Conservation (phyloP, 1,140 invertebrate species). For the Acromyrmex charruanus region DNA sequence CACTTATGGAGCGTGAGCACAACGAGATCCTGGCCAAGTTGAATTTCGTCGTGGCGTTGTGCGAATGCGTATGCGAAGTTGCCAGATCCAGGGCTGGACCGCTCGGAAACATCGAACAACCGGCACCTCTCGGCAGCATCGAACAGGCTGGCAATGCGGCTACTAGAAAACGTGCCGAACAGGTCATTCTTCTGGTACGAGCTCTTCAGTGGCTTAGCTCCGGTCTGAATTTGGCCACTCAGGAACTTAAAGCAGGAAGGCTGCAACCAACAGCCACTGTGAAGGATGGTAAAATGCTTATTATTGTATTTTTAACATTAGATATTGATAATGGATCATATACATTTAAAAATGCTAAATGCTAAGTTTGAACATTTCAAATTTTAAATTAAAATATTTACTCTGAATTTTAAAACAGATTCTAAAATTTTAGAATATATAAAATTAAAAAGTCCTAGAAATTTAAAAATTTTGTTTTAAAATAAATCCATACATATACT, state of each 20-base stretch:
- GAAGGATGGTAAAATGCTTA: constrained; percentile 90
- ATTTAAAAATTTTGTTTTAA: too few species aligned
- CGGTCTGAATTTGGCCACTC: constrained; percentile 95
- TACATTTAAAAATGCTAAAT: too few species aligned
- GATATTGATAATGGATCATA: not conserved
- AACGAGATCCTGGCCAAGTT: constrained; percentile 97
- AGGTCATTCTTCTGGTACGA: constrained; percentile 95
- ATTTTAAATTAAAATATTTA: too few species aligned
- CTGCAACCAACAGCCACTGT: constrained; percentile 96
- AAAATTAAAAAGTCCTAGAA: too few species aligned
- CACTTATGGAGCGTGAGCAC: constrained; percentile 96
- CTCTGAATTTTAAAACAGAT: too few species aligned
- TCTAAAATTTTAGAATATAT: too few species aligned
- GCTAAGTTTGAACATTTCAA: too few species aligned
- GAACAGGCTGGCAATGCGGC: constrained; percentile 84
- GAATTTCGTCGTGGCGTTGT: constrained; percentile 96
- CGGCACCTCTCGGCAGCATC: constrained; percentile 83
- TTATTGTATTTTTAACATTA: not conserved
- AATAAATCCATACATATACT: too few species aligned
- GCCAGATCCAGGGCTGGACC: constrained; percentile 92
- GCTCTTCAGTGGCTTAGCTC: constrained; percentile 97
- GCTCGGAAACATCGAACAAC: constrained; percentile 82
- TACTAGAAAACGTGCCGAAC: constrained; percentile 91
- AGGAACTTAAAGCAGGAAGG: constrained; percentile 93
- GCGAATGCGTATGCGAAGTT: constrained; percentile 96